Evolutionary conservation across 2,797 vertebrate species (phyloP).

Genomic region (Bucorvus abyssinicus): DNA sequence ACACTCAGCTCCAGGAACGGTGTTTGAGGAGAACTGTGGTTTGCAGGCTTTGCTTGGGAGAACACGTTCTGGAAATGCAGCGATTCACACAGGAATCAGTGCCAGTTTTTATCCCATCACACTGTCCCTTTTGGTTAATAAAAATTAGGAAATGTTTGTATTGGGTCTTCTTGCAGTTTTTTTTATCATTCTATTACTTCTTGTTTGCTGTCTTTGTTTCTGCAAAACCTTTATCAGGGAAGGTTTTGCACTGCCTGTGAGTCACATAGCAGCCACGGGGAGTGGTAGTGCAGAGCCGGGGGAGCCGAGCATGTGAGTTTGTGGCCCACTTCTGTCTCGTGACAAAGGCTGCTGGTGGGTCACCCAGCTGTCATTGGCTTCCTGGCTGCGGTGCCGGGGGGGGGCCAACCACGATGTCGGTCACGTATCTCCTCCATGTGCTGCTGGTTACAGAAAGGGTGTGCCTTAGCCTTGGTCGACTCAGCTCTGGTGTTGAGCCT

Average conservation of each 20-base stretch:
- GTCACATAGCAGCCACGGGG: constrained; percentile 14
- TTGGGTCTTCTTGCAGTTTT: neutral
- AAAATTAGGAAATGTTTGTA: neutral
- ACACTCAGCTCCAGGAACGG: neutral
- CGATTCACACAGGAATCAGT: neutral
- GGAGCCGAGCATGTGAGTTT: neutral
- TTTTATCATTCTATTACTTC: neutral
- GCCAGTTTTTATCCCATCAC: neutral
- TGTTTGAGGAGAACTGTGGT: neutral
- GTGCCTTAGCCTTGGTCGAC: neutral
- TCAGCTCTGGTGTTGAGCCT: neutral
- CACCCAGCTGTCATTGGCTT: neutral
- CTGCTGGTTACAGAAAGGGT: neutral
- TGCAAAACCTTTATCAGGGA: neutral
- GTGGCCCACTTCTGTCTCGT: neutral
- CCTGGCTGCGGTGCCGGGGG: neutral
- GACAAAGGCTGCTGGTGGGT: neutral
- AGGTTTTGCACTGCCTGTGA: neutral
- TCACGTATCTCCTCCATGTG: neutral
- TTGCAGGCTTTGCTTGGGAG: neutral
- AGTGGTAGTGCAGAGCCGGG: neutral
- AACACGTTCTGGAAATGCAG: neutral
- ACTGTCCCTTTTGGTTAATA: neutral
- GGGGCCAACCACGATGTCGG: fast-evolving
- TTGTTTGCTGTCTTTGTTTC: neutral